Base-by-base conservation (phyloP, 2,113 vertebrate species). In the Lophotis ruficrista region DNA sequence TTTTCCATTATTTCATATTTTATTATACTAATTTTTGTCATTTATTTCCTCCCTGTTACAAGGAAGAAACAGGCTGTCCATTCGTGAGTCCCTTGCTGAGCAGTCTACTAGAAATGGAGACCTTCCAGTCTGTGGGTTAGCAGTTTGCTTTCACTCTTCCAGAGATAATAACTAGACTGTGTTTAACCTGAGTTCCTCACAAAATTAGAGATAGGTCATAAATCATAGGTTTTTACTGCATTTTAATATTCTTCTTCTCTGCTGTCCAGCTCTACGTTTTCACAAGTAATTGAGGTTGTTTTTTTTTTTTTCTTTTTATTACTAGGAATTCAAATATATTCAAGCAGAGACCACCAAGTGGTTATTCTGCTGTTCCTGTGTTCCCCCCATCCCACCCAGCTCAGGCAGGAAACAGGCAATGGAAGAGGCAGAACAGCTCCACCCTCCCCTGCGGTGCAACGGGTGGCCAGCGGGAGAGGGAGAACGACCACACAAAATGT, bases 381-480 rank as follows among this genome's bases (percentile, higher is more conserved):
- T 14, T 77, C 18, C 38, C 22, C 5, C 2, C 5, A n/a, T 48
- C 16, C 19, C 53, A 28, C 15, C 22, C 30, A 48, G 20, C 21
- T 38, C 4, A 3, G 35, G 30, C 18, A 75, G 50, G 33, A 86
- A 27, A 58, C 18, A 14, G 13, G 35, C 35, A 22, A 21, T 14
- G 22, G 61, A 70, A 79, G 38, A 70, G 24, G 31, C 8, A 33
- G 25, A 87, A 64, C 28, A 79, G 38, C 41, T 87, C 62, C 48
- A 43, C 50, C 30, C 43, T 65, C 7, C 33, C 25, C 33, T 28
- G 37, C 4, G 1, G 13, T 24, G 16, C 47, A 30, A 62, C 27
- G 61, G 22, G 18, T 83, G 31, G 28, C 30, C 57, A 72, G 24
- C 0, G 0, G 41, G 48, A 79, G 25, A 4, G 53, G 16, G 17